phyloP scores from a whole-genome alignment of 2,113 vertebrate genomes.

The Phylloscopus trochilus region DNA sequence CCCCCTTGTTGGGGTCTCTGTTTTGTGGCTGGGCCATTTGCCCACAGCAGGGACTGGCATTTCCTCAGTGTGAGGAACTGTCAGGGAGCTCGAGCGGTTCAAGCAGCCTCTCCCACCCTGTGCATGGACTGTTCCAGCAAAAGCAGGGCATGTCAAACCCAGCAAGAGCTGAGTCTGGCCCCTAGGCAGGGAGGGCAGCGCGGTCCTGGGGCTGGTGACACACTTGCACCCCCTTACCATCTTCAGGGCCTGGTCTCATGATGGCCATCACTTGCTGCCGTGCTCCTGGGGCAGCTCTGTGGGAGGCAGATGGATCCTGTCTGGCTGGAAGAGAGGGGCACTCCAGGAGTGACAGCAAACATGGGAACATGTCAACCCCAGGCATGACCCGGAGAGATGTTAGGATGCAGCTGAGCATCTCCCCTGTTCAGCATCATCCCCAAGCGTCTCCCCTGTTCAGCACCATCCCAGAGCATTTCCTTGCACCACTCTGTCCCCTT shows the following conservation, averaged over 20 bases:
- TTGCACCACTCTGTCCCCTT: not conserved
- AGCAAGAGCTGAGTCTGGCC: not conserved
- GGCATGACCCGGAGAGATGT: not conserved
- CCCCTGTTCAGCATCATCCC: not conserved
- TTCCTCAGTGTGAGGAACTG: not conserved
- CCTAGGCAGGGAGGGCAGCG: not conserved
- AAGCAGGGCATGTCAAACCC: not conserved
- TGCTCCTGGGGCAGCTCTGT: not conserved
- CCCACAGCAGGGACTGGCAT: fast-evolving
- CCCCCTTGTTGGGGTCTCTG: fast-evolving
- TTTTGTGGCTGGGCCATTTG: fast-evolving
- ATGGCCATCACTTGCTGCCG: slow-evolving; percentile 69
- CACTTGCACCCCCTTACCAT: not conserved
- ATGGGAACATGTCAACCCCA: fast-evolving
- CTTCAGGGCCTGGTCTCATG: slow-evolving; percentile 61
- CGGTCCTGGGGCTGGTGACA: not conserved
- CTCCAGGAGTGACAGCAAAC: not conserved
- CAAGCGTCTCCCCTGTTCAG: not conserved
- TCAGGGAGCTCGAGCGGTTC: not conserved
- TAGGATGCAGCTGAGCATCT: not conserved
- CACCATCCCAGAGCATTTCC: not conserved
- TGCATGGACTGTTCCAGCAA: not conserved
- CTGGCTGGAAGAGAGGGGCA: not conserved
- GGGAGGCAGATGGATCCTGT: not conserved
- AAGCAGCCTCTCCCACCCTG: not conserved